Percentiles rank a stretch among this genome's conserved stretches.
Conservation (phyloP, 2,113 vertebrate genomes). For the Candoia aspera region DNA sequence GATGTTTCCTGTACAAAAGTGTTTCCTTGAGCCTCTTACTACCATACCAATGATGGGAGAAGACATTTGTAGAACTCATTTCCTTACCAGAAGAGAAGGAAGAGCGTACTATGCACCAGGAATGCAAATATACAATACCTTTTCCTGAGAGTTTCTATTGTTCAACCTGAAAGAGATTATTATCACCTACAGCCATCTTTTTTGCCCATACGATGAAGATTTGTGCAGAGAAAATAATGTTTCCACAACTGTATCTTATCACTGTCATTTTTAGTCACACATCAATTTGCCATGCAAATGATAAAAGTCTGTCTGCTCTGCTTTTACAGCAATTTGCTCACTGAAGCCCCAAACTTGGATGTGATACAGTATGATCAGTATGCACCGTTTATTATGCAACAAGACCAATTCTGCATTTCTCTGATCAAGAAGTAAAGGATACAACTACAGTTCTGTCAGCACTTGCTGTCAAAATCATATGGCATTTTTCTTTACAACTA, state of each 20-base stretch:
- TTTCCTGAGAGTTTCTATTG: background rate
- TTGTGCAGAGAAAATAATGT: background rate
- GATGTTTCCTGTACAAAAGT: no score
- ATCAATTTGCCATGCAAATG: background rate
- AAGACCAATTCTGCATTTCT: background rate
- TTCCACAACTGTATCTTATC: background rate
- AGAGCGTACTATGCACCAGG: background rate
- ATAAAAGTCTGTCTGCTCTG: background rate
- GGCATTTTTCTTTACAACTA: slow-evolving; percentile 60
- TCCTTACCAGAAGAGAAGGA: background rate
- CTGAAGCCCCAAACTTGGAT: background rate
- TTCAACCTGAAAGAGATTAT: background rate
- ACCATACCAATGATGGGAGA: background rate
- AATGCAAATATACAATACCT: background rate
- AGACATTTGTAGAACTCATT: background rate
- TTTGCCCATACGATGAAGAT: background rate
- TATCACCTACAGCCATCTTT: background rate
- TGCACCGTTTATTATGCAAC: background rate
- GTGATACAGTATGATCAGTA: background rate
- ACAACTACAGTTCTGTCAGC: slow-evolving; percentile 91
- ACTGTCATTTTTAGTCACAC: background rate
- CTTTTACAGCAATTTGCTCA: background rate
- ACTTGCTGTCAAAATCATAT: slow-evolving; percentile 87
- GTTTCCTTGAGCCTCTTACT: background rate
- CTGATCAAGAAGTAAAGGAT: slow-evolving; percentile 78